Base-by-base conservation (phyloP, 1,140 invertebrate species). In the Atta colombica region DNA sequence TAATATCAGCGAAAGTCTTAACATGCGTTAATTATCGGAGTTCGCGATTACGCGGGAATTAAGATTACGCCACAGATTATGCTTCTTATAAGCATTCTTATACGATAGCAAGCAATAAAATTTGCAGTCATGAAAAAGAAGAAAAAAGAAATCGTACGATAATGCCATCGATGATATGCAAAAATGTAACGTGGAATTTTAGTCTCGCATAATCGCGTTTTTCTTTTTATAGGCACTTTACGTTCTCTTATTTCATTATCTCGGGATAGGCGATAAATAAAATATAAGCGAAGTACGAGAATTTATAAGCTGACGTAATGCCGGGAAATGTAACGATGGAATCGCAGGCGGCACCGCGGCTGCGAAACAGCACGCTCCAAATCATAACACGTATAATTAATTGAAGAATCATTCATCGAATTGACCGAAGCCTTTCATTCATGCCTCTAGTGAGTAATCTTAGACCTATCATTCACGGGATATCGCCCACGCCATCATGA, bases 321-420 rank as follows among this genome's bases (percentile, higher is more conserved):
- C 16, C 18, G 65, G 7, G 16, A 65, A 78, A 66, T 18, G 77
- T 28, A 65, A 35, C 18, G 77, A 81, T 16, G 45, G 16, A n/a
- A 72, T 81, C 31, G 1, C 65, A 71, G 31, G 16, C 77, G 49
- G 63, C 65, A 12, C 53, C 12, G 65, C 65, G 39, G 66, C 66
- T 60, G 35, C 66, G 25, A 60, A 60, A 28, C 68, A 49, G 31
- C 25, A n/a, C 18, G 68, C 68, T 45, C 35, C 39, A 49, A 72
- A 72, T 74, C 53, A 60, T 74, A 82, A 74, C 53, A 74, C 25
- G 80, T 72, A 74, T 74, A 74, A 74, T 75, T 84, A 61, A 84
- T 84, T 74, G 55, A 84, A 84, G 39, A n/a, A 84, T 84, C 80
- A 63, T 84, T 84, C 69, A 84, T 84, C 80, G 80, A 75, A 75